Percentiles rank a stretch among this genome's conserved stretches.
Evolutionary conservation across 2,888 invertebrate genomes (phyloP).

Genomic region (Apamea epomidion): DNA sequence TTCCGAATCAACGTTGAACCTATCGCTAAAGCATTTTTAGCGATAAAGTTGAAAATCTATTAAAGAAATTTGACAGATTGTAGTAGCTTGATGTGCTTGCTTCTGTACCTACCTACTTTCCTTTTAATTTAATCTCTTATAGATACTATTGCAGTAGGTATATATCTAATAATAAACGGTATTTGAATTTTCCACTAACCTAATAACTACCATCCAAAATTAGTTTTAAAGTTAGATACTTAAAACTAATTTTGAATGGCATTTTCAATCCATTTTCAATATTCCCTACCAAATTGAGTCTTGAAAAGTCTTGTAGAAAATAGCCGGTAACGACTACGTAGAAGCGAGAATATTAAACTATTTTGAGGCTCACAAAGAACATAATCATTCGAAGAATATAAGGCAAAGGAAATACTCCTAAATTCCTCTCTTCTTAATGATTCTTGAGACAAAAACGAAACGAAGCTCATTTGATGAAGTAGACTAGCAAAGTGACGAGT

Average conservation of each 20-base stretch:
- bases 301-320: conserved; percentile 36
- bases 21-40: too few relatives aligned
- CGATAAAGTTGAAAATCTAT: too few relatives aligned
- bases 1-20: too few relatives aligned
- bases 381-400: conserved; percentile 50
- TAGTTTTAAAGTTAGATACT: conserved; percentile 1
- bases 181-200: conserved; percentile 4
- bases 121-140: background rate
- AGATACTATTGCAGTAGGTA: conserved; percentile 2
- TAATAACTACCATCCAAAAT: conserved; percentile 19
- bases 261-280: conserved; percentile 27
- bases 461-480: conserved; percentile 35
- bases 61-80: too few relatives aligned
- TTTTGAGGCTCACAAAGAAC: conserved; percentile 35
- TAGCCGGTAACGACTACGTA: conserved; percentile 37
- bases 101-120: background rate
- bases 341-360: conserved; percentile 48
- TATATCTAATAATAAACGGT: background rate
- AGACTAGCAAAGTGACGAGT: conserved; percentile 33
- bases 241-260: background rate
- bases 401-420: conserved; percentile 30
- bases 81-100: too few relatives aligned
- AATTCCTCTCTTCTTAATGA: conserved; percentile 47
- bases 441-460: conserved; percentile 52
- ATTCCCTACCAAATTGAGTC: conserved; percentile 27